Evolutionary conservation across 1,140 invertebrate genomes (phyloP).

Genomic region (Drosophila asahinai): DNA sequence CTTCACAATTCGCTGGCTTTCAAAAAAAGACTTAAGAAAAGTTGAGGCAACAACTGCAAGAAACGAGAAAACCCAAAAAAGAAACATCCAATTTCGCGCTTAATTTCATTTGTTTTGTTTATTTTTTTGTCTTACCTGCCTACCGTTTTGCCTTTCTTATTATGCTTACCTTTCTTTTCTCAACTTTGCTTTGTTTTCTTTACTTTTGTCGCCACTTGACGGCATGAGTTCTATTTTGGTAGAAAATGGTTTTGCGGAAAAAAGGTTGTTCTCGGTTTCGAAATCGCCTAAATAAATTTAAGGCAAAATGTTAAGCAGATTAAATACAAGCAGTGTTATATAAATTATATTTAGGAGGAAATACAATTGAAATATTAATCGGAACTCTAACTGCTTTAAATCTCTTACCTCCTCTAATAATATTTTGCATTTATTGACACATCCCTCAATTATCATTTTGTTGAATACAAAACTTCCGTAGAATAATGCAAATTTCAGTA

Average conservation of each 20-base stretch:
- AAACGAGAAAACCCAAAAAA: constrained; percentile 13
- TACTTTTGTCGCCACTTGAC: constrained; percentile 19
- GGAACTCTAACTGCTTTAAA: too few species aligned
- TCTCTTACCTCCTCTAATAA: too few species aligned
- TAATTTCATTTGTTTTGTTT: constrained; percentile 66
- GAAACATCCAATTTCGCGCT: constrained; percentile 67
- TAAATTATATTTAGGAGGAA: background rate
- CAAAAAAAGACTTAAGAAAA: constrained; percentile 10
- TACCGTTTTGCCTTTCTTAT: constrained; percentile 10
- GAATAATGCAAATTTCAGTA: constrained; percentile 61
- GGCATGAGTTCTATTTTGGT: background rate
- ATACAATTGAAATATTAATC: too few species aligned
- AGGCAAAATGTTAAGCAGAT: background rate
- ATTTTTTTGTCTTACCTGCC: constrained; percentile 6
- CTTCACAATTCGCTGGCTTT: constrained; percentile 18
- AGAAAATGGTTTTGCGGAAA: background rate
- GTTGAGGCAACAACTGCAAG: constrained; percentile 7
- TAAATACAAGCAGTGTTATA: background rate
- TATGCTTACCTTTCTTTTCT: constrained; percentile 12
- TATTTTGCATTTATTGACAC: background rate
- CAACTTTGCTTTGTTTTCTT: background rate
- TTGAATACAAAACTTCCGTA: constrained; percentile 17
- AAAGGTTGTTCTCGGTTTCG: background rate
- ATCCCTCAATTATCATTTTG: background rate
- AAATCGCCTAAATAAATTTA: background rate